phyloP scores from a whole-genome alignment of 2,113 vertebrate species.

The Coracopsis vasa region DNA sequence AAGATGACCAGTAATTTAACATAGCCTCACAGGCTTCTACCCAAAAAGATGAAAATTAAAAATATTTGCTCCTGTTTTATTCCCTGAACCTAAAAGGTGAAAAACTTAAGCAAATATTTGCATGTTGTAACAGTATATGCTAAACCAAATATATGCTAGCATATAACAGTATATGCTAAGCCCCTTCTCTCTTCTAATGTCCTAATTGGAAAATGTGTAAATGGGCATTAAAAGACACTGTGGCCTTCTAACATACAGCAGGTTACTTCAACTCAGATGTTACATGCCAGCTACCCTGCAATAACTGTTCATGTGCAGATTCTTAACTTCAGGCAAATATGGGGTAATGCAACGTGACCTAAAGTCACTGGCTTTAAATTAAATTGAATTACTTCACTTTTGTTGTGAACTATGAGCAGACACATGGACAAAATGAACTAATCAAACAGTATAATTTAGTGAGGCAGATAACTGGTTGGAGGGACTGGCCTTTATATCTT shows the following conservation, averaged over 20 bases:
- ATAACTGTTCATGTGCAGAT: not conserved
- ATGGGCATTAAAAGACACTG: not conserved
- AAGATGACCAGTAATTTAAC: not conserved
- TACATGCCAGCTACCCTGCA: not conserved
- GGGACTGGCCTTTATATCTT: not conserved
- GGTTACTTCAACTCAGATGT: not conserved
- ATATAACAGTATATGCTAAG: not conserved
- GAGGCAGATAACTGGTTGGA: not conserved
- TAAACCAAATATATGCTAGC: not conserved
- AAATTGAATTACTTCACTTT: not conserved
- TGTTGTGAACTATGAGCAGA: not conserved
- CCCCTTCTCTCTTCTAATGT: not conserved
- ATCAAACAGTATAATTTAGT: not conserved
- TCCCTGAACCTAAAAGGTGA: not conserved
- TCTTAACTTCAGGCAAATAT: not conserved
- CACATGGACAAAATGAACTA: not conserved
- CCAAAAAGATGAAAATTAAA: not conserved
- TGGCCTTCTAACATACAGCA: not conserved
- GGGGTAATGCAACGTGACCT: too few species aligned
- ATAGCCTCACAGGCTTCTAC: not conserved
- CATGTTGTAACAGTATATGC: accelerated
- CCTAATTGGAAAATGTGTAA: not conserved
- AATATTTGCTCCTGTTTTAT: not conserved
- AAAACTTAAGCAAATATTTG: not conserved
- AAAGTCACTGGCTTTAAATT: not conserved